These are phyloP conservation scores for Anarsia innoxiella DNA, from an alignment of 2,888 invertebrate species.

Conservation along the genomic window DNA sequence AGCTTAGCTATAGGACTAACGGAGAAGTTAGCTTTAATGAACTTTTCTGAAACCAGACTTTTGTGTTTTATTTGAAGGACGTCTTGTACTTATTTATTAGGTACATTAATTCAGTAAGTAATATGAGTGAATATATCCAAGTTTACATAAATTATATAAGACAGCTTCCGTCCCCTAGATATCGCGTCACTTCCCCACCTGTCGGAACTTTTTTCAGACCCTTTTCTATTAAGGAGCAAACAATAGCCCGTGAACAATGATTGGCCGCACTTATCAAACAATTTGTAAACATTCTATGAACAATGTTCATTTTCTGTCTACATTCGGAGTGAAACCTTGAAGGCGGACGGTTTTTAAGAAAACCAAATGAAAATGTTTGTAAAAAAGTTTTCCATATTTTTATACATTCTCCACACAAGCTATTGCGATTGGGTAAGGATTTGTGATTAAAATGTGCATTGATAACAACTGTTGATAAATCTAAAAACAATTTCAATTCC, in stretches of 20 bases:
- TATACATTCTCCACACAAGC: slow-evolving; percentile 22
- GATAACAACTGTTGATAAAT: too few species aligned
- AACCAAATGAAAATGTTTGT: slow-evolving; percentile 24
- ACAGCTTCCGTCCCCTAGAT: too few species aligned
- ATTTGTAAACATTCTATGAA: slow-evolving; percentile 32
- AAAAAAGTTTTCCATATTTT: slow-evolving; percentile 24
- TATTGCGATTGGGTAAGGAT: slow-evolving; percentile 32
- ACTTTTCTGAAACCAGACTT: too few species aligned
- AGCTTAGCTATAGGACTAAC: too few species aligned
- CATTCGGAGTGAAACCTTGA: slow-evolving; percentile 17
- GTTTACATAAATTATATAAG: neutral
- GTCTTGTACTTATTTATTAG: too few species aligned
- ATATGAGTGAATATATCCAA: too few species aligned
- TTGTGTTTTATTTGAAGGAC: too few species aligned
- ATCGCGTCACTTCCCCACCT: slow-evolving; percentile 13
- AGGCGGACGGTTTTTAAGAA: slow-evolving; percentile 13
- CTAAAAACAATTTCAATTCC: too few species aligned
- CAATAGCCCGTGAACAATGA: slow-evolving; percentile 28
- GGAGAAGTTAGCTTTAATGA: too few species aligned
- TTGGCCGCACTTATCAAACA: slow-evolving; percentile 29
- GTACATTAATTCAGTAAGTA: too few species aligned
- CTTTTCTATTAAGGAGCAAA: slow-evolving; percentile 7
- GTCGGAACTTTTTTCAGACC: slow-evolving; percentile 6
- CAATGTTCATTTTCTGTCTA: slow-evolving; percentile 21
- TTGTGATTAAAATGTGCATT: too few species aligned